These are phyloP conservation scores for Pithys albifrons DNA, from an alignment of 2,113 vertebrate species.

Conservation along the genomic window DNA sequence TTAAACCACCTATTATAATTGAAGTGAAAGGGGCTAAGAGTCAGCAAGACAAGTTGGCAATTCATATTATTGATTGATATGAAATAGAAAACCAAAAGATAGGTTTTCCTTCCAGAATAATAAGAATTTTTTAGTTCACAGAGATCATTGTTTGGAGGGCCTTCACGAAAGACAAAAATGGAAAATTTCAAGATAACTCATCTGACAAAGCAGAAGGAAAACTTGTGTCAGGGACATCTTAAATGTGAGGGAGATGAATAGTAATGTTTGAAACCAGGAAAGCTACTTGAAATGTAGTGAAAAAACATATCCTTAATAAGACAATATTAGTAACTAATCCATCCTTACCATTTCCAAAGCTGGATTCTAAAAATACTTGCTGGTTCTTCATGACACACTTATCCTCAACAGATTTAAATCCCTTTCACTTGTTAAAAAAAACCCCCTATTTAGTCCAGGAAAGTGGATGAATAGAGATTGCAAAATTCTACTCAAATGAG, in stretches of 20 bases:
- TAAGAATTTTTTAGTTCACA: background rate
- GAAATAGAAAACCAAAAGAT: background rate
- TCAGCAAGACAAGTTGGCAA: background rate
- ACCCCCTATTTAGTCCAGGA: background rate
- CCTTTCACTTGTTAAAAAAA: background rate
- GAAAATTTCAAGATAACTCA: background rate
- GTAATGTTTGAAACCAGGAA: background rate
- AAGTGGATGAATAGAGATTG: background rate
- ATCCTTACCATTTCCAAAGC: background rate
- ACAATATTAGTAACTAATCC: background rate
- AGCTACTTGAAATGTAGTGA: background rate
- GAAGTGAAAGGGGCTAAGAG: background rate
- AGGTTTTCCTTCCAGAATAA: background rate
- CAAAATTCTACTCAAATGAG: background rate
- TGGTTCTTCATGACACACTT: accelerated
- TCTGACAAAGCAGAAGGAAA: background rate
- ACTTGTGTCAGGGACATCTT: background rate
- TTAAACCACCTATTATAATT: background rate
- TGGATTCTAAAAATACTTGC: background rate
- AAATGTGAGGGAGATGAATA: background rate
- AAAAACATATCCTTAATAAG: background rate
- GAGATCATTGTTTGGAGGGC: background rate
- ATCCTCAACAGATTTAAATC: background rate
- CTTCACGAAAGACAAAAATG: background rate
- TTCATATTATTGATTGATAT: background rate